Percentiles rank a stretch among this genome's conserved stretches.
phyloP scores from a whole-genome alignment of 2,888 invertebrate genomes.

The Nycteola revayana region DNA sequence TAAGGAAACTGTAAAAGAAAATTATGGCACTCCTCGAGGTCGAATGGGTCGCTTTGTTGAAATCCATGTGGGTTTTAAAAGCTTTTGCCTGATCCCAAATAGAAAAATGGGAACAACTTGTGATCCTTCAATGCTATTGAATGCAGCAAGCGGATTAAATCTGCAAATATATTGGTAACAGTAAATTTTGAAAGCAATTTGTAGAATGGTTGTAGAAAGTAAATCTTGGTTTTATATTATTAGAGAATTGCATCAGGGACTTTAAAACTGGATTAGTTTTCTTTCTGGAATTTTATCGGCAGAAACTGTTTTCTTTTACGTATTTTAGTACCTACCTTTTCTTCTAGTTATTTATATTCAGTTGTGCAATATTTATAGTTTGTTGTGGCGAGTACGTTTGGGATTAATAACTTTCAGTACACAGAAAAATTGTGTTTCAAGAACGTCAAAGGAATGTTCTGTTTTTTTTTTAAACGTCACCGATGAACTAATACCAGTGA shows the following conservation, averaged over 20 bases:
- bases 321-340: too few species aligned
- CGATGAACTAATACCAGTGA: too few species aligned
- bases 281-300: too few species aligned
- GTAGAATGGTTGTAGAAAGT: slow-evolving; percentile 7
- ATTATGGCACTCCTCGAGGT: slow-evolving; percentile 43
- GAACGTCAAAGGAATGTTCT: too few species aligned
- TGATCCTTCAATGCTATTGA: slow-evolving; percentile 35
- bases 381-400: too few species aligned
- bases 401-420: too few species aligned
- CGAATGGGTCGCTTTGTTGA: slow-evolving; percentile 42
- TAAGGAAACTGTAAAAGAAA: slow-evolving; percentile 54
- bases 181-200: slow-evolving; percentile 29
- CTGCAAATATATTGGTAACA: slow-evolving; percentile 28
- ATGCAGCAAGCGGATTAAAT: slow-evolving; percentile 27
- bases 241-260: slow-evolving; percentile 14
- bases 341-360: too few species aligned
- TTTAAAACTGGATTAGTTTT: slow-evolving; percentile 3
- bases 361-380: too few species aligned
- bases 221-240: background rate
- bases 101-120: slow-evolving; percentile 33
- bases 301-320: too few species aligned
- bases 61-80: slow-evolving; percentile 46
- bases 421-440: too few species aligned
- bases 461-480: too few species aligned
- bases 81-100: slow-evolving; percentile 42